Evolutionary conservation across 2,888 invertebrate species (phyloP).

Genomic region (Epistrophe eligans): DNA sequence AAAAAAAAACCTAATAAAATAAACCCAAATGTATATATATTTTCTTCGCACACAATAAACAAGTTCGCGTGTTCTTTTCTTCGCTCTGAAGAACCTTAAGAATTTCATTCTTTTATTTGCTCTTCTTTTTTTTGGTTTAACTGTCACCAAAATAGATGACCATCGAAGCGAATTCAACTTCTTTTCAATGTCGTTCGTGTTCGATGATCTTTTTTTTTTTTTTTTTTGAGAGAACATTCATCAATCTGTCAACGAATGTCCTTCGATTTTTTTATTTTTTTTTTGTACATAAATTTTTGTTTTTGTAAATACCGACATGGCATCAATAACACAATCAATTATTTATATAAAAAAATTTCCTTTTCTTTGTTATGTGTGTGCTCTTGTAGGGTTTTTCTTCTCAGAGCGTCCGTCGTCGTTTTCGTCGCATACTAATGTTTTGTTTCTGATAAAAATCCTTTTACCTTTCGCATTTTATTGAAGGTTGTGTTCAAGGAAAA

Average conservation of each 20-base stretch:
- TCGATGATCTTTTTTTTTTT: constrained; percentile 49
- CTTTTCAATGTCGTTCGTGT: constrained; percentile 64
- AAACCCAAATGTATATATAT: background rate
- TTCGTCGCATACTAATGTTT: constrained; percentile 47
- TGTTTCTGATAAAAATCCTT: constrained; percentile 42
- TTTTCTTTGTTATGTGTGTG: background rate
- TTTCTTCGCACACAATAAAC: constrained; percentile 23
- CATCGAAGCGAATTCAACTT: constrained; percentile 60
- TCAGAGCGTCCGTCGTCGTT: background rate
- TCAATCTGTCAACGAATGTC: constrained; percentile 68
- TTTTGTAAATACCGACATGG: constrained; percentile 42
- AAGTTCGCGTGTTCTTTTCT: constrained; percentile 13
- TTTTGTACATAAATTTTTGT: background rate
- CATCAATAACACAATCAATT: constrained; percentile 67
- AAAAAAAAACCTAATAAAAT: constrained; percentile 5
- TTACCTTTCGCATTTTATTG: constrained; percentile 49
- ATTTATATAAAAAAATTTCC: constrained; percentile 37
- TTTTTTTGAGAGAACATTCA: constrained; percentile 55
- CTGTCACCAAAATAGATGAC: constrained; percentile 63
- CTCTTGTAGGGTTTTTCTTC: background rate
- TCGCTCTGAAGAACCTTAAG: constrained; percentile 7
- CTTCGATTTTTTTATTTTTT: constrained; percentile 30
- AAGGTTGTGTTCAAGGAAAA: constrained; percentile 57
- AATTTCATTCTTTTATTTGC: background rate
- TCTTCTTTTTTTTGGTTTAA: background rate